Evolutionary conservation across 2,797 vertebrate genomes (phyloP).

Genomic region (Dicrostonyx torquatus): DNA sequence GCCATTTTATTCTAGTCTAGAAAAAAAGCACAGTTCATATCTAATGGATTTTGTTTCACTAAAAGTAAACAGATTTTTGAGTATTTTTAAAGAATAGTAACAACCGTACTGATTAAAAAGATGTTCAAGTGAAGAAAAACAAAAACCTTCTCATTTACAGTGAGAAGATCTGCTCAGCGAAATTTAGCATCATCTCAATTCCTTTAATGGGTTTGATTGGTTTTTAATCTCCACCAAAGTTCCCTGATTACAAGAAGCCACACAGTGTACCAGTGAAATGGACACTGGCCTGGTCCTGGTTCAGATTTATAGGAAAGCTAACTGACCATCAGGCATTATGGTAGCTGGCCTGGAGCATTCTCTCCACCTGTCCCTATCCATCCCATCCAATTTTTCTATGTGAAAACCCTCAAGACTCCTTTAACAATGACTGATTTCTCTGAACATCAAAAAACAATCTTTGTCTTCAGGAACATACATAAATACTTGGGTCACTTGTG

Average conservation of each 20-base stretch:
- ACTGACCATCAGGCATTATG: neutral
- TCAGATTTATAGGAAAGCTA: slow-evolving; percentile 24
- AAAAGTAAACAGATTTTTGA: slow-evolving; percentile 58
- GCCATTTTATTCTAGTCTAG: slow-evolving; percentile 40
- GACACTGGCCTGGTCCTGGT: neutral
- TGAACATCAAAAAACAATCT: neutral
- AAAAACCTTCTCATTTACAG: neutral
- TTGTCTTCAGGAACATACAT: neutral
- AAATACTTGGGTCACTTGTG: neutral
- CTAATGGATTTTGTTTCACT: slow-evolving; percentile 60
- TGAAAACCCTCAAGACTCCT: neutral
- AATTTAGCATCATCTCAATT: slow-evolving; percentile 47
- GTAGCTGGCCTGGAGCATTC: neutral
- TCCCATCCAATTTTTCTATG: neutral
- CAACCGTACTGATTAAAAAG: slow-evolving; percentile 55
- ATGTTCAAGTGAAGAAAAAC: slow-evolving; percentile 37
- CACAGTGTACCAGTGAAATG: neutral
- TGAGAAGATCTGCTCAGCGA: slow-evolving; percentile 64
- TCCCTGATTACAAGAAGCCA: slow-evolving; percentile 4
- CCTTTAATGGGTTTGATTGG: neutral
- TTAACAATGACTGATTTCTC: slow-evolving; percentile 42
- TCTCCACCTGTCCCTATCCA: neutral
- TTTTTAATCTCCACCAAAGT: neutral
- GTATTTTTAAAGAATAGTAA: slow-evolving; percentile 20
- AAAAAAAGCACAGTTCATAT: slow-evolving; percentile 51